Base-by-base conservation (phyloP, 2,113 vertebrate species). In the Pteronura brasiliensis region DNA sequence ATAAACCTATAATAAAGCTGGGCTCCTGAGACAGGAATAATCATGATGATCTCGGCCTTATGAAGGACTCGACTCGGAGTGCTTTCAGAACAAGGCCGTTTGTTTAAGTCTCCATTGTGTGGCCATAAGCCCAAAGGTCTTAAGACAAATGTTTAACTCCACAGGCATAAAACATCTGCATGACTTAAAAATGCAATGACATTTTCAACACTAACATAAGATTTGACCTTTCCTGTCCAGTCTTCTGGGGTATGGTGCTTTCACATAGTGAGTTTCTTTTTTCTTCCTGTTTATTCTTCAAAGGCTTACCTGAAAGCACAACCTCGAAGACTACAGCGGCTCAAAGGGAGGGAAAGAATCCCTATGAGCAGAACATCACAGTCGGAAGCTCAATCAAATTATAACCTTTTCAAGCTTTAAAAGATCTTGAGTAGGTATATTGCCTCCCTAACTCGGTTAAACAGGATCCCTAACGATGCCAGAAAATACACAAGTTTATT, bases 321-420 rank as follows among this genome's bases (percentile, higher is more conserved):
- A 39, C 95, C 15, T 42, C 93, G 72, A 94, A 44, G 93, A 97
- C 93, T 17, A 42, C 1, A 47, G 5, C 11, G 94, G 84, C 36
- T 96, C 71, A 96, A 96, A 94, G 71, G 96, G 77, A 86, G 12
- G 57, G 44, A 97, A 97, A 97, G 83, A 90, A 83, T 42, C 81
- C 96, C 85, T 82, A 52, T 59, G 96, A 95, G 94, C 55, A 91
- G 96, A 97, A 57, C 27, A 76, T 13, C 21, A 31, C 83, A 95
- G 27, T 61, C 31, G 20, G 77, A 69, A 90, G 97, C 72, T 96
- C 97, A 97, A 97, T 98, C 98, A 98, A 90, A 97, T 94, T 97
- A 98, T 98, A 88, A 98, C 97, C 97, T 98, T 98, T 97, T 95
- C 98, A 89, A 97, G 74, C 90, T 77, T 95, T 93, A 96, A 98